Conservation (phyloP, 2,888 invertebrate genomes). For the Rotaria macrura region DNA sequence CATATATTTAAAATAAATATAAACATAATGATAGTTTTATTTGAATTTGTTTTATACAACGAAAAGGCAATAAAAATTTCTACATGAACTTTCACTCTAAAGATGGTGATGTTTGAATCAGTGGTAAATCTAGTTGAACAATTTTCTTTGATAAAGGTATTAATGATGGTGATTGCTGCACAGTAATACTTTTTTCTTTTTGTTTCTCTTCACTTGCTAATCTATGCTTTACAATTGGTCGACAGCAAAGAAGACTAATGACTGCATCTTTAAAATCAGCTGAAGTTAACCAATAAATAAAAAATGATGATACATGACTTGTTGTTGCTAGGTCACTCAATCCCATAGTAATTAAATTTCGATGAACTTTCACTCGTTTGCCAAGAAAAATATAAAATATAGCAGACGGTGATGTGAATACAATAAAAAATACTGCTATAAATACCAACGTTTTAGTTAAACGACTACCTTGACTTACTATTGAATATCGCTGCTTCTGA, state of each 20-base stretch:
- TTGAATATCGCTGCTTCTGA: background rate
- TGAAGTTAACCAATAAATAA: background rate
- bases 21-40: too few species aligned
- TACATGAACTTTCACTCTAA: background rate
- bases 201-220: background rate
- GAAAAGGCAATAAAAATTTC: too few species aligned
- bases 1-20: too few species aligned
- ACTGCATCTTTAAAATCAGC: background rate
- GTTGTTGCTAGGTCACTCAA: constrained; percentile 4
- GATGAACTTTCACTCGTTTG: background rate
- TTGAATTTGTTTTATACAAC: too few species aligned
- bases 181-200: background rate
- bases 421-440: background rate
- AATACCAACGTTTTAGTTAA: background rate
- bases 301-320: background rate
- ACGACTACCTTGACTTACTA: background rate
- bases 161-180: background rate
- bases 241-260: background rate
- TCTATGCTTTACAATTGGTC: background rate
- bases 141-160: background rate
- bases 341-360: background rate
- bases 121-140: too few species aligned
- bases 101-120: background rate
- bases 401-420: background rate
- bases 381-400: background rate